Conservation (phyloP, 1,140 invertebrate genomes). For the Sminthurides bifidus region DNA sequence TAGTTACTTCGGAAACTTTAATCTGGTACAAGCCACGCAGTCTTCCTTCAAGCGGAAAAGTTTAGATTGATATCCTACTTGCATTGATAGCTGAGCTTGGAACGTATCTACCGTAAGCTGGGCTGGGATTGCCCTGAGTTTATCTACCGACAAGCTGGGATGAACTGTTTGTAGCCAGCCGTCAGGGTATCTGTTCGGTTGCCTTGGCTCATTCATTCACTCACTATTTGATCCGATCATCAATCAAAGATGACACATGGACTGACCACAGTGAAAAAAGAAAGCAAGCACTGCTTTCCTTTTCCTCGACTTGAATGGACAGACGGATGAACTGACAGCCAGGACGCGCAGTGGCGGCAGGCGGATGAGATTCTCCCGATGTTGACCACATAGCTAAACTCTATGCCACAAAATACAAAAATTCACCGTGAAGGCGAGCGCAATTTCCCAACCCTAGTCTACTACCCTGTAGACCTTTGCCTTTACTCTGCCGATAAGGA, state of each 20-base stretch:
- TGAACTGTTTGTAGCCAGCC: not conserved
- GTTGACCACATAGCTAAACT: not conserved
- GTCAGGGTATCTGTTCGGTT: conserved; percentile 2
- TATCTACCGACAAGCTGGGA: not conserved
- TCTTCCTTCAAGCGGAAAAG: too few species aligned
- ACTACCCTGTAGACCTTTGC: not conserved
- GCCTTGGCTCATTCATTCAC: conserved; percentile 1
- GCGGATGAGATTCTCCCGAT: not conserved
- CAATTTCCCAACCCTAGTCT: not conserved
- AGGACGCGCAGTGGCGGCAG: not conserved
- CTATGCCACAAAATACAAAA: too few species aligned
- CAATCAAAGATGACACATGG: conserved; percentile 26
- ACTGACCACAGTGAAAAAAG: conserved; percentile 21
- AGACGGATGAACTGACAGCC: conserved; percentile 3
- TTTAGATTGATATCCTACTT: too few species aligned
- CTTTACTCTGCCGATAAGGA: too few species aligned
- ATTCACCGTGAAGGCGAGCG: not conserved
- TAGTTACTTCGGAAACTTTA: too few species aligned
- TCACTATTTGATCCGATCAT: conserved; percentile 22
- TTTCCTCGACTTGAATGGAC: conserved; percentile 5
- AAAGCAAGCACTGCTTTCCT: conserved; percentile 2
- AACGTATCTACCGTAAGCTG: too few species aligned
- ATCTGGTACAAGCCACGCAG: too few species aligned
- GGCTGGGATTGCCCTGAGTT: too few species aligned
- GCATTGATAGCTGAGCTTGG: too few species aligned